Conservation (phyloP, 2,797 vertebrate species). For the Dromococcyx pavoninus region DNA sequence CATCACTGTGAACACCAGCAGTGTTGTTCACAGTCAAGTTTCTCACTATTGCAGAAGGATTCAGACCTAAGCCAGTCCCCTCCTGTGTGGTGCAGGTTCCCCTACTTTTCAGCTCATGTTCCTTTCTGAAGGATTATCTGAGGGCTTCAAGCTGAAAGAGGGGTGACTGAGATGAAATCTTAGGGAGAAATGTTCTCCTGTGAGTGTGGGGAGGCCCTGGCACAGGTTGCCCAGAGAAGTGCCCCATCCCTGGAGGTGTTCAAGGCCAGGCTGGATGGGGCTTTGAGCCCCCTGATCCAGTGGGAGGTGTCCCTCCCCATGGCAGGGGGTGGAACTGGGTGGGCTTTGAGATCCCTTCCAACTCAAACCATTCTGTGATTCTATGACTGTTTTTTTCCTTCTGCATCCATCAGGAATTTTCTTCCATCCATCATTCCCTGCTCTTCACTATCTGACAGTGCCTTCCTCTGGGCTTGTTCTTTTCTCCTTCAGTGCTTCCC, state of each 20-base stretch:
- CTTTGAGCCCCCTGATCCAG: too few relatives aligned
- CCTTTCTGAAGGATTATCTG: not conserved
- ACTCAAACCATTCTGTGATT: too few relatives aligned
- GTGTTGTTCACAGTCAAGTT: not conserved
- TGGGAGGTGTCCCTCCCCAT: too few relatives aligned
- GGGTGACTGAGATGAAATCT: too few relatives aligned
- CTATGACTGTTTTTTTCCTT: not conserved
- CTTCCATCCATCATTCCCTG: not conserved
- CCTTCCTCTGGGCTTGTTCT: not conserved
- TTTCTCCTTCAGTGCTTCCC: not conserved
- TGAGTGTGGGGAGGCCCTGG: too few relatives aligned
- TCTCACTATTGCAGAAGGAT: not conserved
- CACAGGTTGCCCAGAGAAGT: too few relatives aligned
- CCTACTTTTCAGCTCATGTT: not conserved
- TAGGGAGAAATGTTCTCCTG: too few relatives aligned
- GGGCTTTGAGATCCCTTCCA: too few relatives aligned
- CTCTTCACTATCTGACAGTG: not conserved
- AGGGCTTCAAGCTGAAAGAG: not conserved
- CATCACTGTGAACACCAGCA: not conserved
- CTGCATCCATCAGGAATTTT: not conserved
- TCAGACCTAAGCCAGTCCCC: not conserved
- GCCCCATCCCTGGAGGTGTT: too few relatives aligned
- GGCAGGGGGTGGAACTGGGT: too few relatives aligned
- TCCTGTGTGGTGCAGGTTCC: not conserved
- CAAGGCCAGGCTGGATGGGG: too few relatives aligned